Base-by-base conservation (phyloP, 2,797 vertebrate genomes). In the Crenichthys baileyi region DNA sequence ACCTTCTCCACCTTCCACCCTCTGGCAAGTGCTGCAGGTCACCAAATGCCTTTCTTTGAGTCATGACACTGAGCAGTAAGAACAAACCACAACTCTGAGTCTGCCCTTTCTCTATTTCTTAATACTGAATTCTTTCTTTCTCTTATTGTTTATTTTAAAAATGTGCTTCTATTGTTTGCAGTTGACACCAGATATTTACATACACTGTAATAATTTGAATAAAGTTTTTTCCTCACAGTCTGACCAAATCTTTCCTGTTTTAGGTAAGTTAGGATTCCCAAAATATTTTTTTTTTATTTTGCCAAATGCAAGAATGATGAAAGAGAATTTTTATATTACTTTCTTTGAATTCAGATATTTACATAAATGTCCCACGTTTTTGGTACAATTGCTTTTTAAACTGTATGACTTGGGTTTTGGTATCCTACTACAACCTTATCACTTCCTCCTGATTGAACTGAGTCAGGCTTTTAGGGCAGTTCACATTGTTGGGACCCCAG, bases 1-100 rank as follows among this genome's bases (percentile, higher is more conserved):
- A 67, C 63, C 63, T 67, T 67, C 63, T 67, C 20, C 36, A 67
- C 36, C 63, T 67, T 41, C 36, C 36, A 41, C 63, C 63, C 36
- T 24, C 63, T 41, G 36, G 20, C 41, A 41, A 67, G 63, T 67
- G 63, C 63, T 41, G 63, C 20, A 41, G 63, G 63, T 67, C 63
- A 41, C 63, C 31, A 24, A 22, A 24, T 18, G 9, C 63, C 63
- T 67, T 36, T 36, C 41, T 24, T 31, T 39, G 61, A 67, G 61
- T 18, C 31, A 22, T 39, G 5, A 22, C 18, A 65, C 63, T 22
- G 31, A 22, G 22, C 63, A 22, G 60, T 5, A 31, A 63, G 16
- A 63, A 63, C 58, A n/a, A n/a, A n/a, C n/a, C n/a, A n/a, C n/a
- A n/a, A n/a, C n/a, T 65, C 61, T 22, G 60, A 11, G 16, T 63